A percentile compares a stretch with the other conserved stretches of the same genome.
Evolutionary conservation across 2,113 vertebrate species (phyloP).

Genomic region (Alligator sinensis): DNA sequence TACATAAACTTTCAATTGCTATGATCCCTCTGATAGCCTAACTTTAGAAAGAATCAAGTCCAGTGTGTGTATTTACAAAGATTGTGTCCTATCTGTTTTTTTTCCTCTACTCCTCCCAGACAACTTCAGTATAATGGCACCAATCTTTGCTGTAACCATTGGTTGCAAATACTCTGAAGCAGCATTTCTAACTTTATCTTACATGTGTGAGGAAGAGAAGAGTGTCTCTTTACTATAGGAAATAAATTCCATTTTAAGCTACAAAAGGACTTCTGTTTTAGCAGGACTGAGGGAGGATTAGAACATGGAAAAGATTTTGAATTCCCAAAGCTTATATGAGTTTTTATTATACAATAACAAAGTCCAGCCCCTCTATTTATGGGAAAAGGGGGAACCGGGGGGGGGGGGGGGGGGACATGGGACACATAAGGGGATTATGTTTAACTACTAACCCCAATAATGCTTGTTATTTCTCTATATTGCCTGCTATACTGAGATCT

Average conservation of each 20-base stretch:
- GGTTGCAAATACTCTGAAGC: background rate
- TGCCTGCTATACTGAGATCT: background rate
- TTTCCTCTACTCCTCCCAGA: background rate
- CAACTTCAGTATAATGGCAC: too few relatives aligned
- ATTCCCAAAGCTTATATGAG: background rate
- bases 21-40: background rate
- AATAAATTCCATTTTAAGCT: background rate
- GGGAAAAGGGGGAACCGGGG: too few relatives aligned
- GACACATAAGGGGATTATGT: background rate
- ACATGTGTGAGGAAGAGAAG: background rate
- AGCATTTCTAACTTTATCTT: background rate
- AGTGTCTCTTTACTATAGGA: conserved; percentile 6
- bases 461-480: background rate
- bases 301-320: background rate
- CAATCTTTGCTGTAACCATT: too few relatives aligned
- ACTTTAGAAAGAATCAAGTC: background rate
- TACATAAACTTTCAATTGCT: background rate
- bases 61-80: background rate
- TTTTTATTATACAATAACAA: conserved; percentile 27
- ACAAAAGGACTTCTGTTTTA: background rate
- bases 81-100: background rate
- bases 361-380: too few relatives aligned
- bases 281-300: background rate
- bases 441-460: background rate
- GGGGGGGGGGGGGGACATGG: too few relatives aligned